Evolutionary conservation across 2,888 invertebrate genomes (phyloP), one percentile per base, ranked within the genome.

Genomic region (Saturnia japonica): DNA sequence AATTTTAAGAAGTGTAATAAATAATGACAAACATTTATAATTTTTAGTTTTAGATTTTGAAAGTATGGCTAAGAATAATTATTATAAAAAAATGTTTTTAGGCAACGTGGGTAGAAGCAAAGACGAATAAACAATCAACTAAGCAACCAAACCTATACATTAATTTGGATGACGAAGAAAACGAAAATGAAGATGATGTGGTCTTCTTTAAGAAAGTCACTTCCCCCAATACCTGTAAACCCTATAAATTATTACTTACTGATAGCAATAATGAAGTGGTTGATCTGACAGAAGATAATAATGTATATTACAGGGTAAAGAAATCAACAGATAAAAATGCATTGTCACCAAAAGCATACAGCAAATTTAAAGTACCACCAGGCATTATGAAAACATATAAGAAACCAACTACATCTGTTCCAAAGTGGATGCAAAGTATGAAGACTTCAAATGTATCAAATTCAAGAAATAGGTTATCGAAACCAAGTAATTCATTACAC

Each of bases 361-460:
- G 79, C 70, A 91, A 89, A 79, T 91, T 92, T 69, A 91, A 88
- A 82, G 83, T 85, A 1, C 88, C 89, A 6, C 83, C 85, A 0
- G 91, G 93, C 11, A 90, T 94, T 19, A 87, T 86, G 16, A 94
- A 94, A 77, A 60, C 85, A 34, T 93, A 93, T 73, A 91, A 88
- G 76, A 91, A 84, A 76, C 72, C 78, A 8, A 80, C 90, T 0
- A 79, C 87, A 42, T 75, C 87, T 3, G 75, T 93, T 6, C 85
- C 92, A 0, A 86, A 76, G 74, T 94, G 93, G 91, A 83, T 92
- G 80, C 89, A 88, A 73, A 70, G 81, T 45, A 74, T 81, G 34
- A 88, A 85, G 73, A 69, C 84, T n/a, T 74, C 79, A n/a, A 90
- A 86, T 82, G 78, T 86, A 73, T 80, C 84, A 66, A 78, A 75